Base-by-base conservation (phyloP, 2,797 vertebrate species). In the Malurus splendens region DNA sequence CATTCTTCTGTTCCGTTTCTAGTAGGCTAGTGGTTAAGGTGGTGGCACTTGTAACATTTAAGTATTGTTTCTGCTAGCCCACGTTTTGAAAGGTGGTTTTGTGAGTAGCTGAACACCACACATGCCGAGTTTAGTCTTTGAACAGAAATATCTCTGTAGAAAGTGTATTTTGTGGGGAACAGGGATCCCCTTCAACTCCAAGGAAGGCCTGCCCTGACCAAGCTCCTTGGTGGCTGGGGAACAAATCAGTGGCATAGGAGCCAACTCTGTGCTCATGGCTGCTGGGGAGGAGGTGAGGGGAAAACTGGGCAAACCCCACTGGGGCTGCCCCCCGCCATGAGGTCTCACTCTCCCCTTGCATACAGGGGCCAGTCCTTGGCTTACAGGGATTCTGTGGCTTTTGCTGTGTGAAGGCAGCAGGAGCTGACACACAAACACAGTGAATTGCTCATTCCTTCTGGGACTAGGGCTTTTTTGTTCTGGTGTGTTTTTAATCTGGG, bases 1-100 rank as follows among this genome's bases (percentile, higher is more conserved):
- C 82, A 82, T 92, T 80, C 42, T 93, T 84, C 60, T 83, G 70
- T 59, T 89, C 42, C 32, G 2, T 86, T 94, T 90, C 72, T 77
- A 62, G 48, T 65, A 89, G 68, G 61, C 66, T 52, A n/a, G 88
- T 52, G 93, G 90, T 95, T 92, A 85, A 91, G 75, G 84, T 28
- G 7, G 65, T 38, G 57, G 54, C 1, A 8, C 41, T 86, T 82
- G 48, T 74, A 82, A 82, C 44, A 33, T 82, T 80, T 66, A 27
- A 79, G 30, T 85, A 72, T 91, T 90, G 78, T 91, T 92, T 92
- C 72, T 87, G 41, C 65, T 78, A 85, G 75, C 65, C 65, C 22
- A 65, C 5, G 48, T 61, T 89, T 91, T 94, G 81, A 92, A 86
- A 85, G 75, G 67, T 91, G 86, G 61, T 85, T 95, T 91, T 94